Conservation (phyloP, 2,113 vertebrate species). For the Myanophis thanlyinensis region DNA sequence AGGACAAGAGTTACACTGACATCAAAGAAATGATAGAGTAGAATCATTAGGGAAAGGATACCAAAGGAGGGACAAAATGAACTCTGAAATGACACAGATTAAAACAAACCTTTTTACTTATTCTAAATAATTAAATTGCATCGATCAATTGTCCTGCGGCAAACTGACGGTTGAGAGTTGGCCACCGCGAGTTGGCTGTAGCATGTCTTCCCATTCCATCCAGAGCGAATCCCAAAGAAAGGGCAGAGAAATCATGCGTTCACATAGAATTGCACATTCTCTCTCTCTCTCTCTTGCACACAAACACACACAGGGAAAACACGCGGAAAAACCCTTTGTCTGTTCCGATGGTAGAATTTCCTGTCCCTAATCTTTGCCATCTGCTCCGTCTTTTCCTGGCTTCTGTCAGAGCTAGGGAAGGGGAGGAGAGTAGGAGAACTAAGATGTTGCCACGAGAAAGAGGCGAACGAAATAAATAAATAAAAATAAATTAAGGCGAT, state of each 20-base stretch:
- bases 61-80: too few relatives aligned
- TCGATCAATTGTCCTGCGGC: too few relatives aligned
- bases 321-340: constrained; percentile 36
- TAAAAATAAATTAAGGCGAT: not conserved
- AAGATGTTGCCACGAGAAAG: constrained; percentile 34
- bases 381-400: constrained; percentile 43
- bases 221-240: not conserved
- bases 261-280: not conserved
- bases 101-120: too few relatives aligned
- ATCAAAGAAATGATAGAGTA: too few relatives aligned
- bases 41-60: too few relatives aligned
- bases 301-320: not conserved
- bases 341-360: not conserved
- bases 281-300: too few relatives aligned
- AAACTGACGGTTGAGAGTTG: too few relatives aligned
- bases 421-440: constrained; percentile 14
- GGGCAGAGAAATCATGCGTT: not conserved
- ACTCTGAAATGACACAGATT: too few relatives aligned
- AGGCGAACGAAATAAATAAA: not conserved
- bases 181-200: too few relatives aligned
- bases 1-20: too few relatives aligned
- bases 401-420: constrained; percentile 36
- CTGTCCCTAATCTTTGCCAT: constrained; percentile 44
- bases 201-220: too few relatives aligned
- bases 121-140: too few relatives aligned